Percentiles rank a stretch among this genome's conserved stretches.
Conservation (phyloP, 2,888 invertebrate species). For the Troides helena region DNA sequence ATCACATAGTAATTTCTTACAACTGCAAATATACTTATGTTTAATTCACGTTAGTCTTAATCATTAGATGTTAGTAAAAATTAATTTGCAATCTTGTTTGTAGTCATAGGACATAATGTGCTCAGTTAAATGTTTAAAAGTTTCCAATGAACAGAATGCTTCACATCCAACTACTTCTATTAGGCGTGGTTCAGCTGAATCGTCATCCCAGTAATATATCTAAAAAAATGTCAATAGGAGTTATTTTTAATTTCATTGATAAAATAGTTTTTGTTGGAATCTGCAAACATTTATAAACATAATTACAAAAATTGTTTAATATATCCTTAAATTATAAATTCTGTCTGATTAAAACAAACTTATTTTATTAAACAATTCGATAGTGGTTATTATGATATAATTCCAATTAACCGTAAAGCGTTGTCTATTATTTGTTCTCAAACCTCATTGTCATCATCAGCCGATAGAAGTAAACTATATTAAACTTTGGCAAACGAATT, state of each 20-base stretch:
- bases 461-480: too few relatives aligned
- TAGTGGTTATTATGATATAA: too few relatives aligned
- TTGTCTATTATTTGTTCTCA: too few relatives aligned
- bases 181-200: constrained; percentile 68
- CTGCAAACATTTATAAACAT: too few relatives aligned
- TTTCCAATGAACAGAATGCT: constrained; percentile 74
- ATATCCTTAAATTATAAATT: too few relatives aligned
- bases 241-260: background rate
- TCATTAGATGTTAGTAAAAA: constrained; percentile 45
- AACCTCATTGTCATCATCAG: too few relatives aligned
- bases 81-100: constrained; percentile 65
- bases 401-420: too few relatives aligned
- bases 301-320: too few relatives aligned
- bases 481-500: too few relatives aligned
- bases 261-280: too few relatives aligned
- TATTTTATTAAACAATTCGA: too few relatives aligned
- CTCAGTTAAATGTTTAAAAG: constrained; percentile 70
- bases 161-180: constrained; percentile 79
- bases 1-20: constrained; percentile 30
- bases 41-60: constrained; percentile 18
- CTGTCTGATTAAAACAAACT: too few relatives aligned
- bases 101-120: constrained; percentile 67
- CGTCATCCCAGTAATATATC: constrained; percentile 79
- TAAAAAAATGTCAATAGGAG: constrained; percentile 42
- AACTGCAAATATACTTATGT: constrained; percentile 22